Conservation (phyloP, 2,113 vertebrate genomes). For the Petromus typicus region DNA sequence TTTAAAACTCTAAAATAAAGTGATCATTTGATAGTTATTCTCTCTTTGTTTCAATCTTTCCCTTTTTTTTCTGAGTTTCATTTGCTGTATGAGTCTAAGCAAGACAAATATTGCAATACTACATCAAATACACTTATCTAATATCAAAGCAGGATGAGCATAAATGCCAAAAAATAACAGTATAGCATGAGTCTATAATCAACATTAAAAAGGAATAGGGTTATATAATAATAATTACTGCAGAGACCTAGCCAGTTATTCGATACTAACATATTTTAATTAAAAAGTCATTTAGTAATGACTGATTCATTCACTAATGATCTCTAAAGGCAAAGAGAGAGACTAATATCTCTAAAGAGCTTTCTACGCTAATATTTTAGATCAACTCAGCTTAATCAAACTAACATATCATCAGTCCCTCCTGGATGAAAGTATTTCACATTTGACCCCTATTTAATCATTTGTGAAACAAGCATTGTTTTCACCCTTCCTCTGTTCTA, state of each 20-base stretch:
- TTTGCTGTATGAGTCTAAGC: neutral
- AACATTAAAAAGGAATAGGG: slow-evolving; percentile 51
- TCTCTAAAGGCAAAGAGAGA: slow-evolving; percentile 14
- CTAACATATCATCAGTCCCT: neutral
- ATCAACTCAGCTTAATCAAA: neutral
- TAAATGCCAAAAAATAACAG: slow-evolving; percentile 50
- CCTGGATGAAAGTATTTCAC: neutral
- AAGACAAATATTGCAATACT: slow-evolving; percentile 52
- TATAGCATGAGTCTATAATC: neutral
- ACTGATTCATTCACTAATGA: slow-evolving; percentile 56
- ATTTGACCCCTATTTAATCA: neutral
- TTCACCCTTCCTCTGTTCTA: neutral
- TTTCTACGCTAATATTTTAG: slow-evolving; percentile 41
- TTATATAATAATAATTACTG: slow-evolving; percentile 41
- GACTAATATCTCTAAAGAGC: neutral
- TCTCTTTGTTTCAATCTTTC: neutral
- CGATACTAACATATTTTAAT: slow-evolving; percentile 67
- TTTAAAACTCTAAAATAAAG: slow-evolving; percentile 58
- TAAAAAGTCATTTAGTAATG: slow-evolving; percentile 59
- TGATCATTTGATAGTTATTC: neutral
- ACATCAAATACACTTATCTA: slow-evolving; percentile 34
- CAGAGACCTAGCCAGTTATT: slow-evolving; percentile 30
- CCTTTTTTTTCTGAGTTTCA: slow-evolving; percentile 43
- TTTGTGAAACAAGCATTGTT: neutral
- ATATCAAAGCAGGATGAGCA: slow-evolving; percentile 25